Conservation (phyloP, 2,113 vertebrate genomes). For the Stigmatopora argus region DNA sequence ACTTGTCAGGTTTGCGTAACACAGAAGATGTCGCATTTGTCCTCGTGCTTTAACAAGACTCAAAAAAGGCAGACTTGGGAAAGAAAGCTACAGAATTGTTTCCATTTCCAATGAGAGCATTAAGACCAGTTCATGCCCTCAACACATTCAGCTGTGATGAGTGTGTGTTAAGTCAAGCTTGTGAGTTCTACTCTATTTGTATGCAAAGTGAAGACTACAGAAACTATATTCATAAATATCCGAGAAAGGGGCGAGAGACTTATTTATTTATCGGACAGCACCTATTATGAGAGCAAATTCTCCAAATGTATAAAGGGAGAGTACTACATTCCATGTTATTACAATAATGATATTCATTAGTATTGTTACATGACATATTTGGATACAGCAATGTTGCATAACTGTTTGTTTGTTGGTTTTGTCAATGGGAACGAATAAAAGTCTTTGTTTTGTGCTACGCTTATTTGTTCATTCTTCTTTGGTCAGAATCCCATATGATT, state of each 20-base stretch:
- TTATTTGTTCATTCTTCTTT: background rate
- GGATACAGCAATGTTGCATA: conserved; percentile 60
- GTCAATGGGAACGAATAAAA: conserved; percentile 62
- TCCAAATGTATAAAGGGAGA: conserved; percentile 41
- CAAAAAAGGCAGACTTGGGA: conserved; percentile 13
- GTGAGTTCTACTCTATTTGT: background rate
- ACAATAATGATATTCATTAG: conserved; percentile 66
- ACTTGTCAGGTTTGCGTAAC: conserved; percentile 25
- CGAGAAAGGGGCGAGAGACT: conserved; percentile 51
- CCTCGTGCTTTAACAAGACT: conserved; percentile 6
- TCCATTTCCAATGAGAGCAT: conserved; percentile 51
- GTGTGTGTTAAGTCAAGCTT: conserved; percentile 23
- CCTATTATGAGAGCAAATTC: conserved; percentile 65
- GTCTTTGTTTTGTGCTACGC: conserved; percentile 45
- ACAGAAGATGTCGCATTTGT: conserved; percentile 3
- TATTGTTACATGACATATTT: conserved; percentile 70
- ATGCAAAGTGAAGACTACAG: conserved; percentile 13
- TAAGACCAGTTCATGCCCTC: conserved; percentile 25
- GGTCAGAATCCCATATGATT: conserved; percentile 15
- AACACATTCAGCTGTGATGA: conserved; percentile 12
- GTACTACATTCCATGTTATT: conserved; percentile 72
- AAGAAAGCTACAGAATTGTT: conserved; percentile 24
- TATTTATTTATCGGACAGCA: conserved; percentile 71
- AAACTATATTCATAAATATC: conserved; percentile 49
- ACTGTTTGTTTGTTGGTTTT: conserved; percentile 51